Percentiles rank a stretch among this genome's conserved stretches.
These are phyloP conservation scores for Ochlodes sylvanus DNA, from an alignment of 2,888 invertebrate genomes.

Conservation along the genomic window DNA sequence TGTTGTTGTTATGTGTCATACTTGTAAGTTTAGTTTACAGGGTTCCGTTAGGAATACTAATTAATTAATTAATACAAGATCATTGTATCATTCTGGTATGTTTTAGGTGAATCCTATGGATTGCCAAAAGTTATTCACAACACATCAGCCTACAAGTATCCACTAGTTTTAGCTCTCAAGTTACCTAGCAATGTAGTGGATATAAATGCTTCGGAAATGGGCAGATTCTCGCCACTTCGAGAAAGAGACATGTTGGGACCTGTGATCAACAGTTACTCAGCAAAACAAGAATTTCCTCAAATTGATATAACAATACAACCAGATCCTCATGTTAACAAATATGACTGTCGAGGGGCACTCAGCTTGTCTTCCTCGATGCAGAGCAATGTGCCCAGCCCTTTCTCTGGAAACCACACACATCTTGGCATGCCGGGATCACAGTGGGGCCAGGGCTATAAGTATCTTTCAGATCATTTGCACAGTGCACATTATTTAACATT, in stretches of 20 bases:
- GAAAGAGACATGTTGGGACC: constrained; percentile 87
- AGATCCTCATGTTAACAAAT: constrained; percentile 87
- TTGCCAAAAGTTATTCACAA: constrained; percentile 73
- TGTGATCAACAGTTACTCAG: constrained; percentile 79
- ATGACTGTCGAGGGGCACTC: constrained; percentile 88
- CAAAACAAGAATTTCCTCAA: constrained; percentile 56
- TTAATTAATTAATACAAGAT: background rate
- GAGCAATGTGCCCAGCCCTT: constrained; percentile 90
- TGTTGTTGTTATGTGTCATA: background rate
- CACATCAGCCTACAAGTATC: constrained; percentile 77
- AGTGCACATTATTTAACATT: constrained; percentile 86
- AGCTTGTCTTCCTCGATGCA: constrained; percentile 90
- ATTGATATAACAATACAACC: constrained; percentile 68
- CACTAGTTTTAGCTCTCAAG: constrained; percentile 81
- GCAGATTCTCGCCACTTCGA: constrained; percentile 87
- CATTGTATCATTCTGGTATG: background rate
- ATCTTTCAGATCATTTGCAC: constrained; percentile 88
- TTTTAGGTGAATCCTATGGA: constrained; percentile 56
- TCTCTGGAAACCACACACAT: constrained; percentile 86
- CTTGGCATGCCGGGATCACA: constrained; percentile 91
- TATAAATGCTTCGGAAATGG: constrained; percentile 87
- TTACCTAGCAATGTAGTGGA: constrained; percentile 87
- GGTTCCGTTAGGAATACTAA: background rate
- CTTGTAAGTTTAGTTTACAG: constrained; percentile 2
- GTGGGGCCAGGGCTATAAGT: constrained; percentile 88